Evolutionary conservation across 2,888 invertebrate genomes (phyloP).

Genomic region (Pedicia rivosa): DNA sequence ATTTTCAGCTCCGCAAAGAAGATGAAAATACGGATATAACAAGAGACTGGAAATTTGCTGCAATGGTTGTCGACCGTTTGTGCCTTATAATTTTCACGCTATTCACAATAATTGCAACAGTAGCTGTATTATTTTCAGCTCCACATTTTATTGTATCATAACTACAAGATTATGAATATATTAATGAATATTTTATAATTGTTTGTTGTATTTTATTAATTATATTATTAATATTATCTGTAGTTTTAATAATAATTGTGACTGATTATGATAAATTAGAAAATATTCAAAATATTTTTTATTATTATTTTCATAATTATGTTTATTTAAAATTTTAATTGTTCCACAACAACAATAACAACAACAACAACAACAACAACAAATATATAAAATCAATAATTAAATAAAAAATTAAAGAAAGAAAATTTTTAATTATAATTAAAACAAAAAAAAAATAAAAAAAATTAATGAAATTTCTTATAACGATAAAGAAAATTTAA

Average conservation of each 20-base stretch:
- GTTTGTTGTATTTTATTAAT: constrained; percentile 6
- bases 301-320: not conserved
- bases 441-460: no score
- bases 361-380: no score
- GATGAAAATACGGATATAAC: constrained; percentile 86
- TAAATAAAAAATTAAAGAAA: no score
- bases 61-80: constrained; percentile 98
- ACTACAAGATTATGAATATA: constrained; percentile 20
- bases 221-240: constrained; percentile 4
- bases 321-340: not conserved
- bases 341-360: no score
- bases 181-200: constrained; percentile 2
- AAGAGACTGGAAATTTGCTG: constrained; percentile 98
- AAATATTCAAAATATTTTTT: constrained; percentile 4
- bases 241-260: constrained; percentile 4
- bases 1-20: constrained; percentile 67
- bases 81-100: constrained; percentile 98
- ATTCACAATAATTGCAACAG: constrained; percentile 91
- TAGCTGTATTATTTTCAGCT: constrained; percentile 90
- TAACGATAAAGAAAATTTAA: no score
- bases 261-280: constrained; percentile 5
- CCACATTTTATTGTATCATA: constrained; percentile 90
- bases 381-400: no score
- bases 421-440: no score
- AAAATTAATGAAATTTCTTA: no score